These are phyloP conservation scores for Lampris megalopsis DNA, from an alignment of 2,113 vertebrate genomes.

Conservation along the genomic window DNA sequence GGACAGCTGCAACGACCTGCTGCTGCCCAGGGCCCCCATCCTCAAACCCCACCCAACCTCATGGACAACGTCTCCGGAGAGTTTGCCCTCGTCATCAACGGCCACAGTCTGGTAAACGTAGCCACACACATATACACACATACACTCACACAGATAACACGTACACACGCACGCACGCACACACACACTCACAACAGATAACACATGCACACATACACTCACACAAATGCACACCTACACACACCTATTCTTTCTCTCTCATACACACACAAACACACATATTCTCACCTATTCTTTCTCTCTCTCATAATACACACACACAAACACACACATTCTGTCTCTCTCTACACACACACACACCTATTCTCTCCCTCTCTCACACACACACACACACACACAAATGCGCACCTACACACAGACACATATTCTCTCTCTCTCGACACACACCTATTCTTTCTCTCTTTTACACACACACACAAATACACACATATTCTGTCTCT, in stretches of 20 bases:
- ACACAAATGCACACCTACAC: background rate
- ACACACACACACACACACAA: too few relatives aligned
- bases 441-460: background rate
- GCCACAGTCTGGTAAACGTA: constrained; percentile 90
- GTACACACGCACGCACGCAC: background rate
- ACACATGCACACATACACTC: background rate
- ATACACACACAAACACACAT: background rate
- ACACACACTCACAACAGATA: background rate
- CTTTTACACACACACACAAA: too few relatives aligned
- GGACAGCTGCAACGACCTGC: constrained; percentile 45
- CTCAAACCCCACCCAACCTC: constrained; percentile 78
- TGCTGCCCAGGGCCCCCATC: constrained; percentile 34
- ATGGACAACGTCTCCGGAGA: constrained; percentile 91
- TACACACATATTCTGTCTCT: too few relatives aligned
- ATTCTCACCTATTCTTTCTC: background rate
- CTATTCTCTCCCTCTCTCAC: too few relatives aligned
- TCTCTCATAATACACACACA: too few relatives aligned
- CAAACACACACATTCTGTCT: too few relatives aligned
- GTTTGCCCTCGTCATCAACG: constrained; percentile 91
- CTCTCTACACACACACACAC: too few relatives aligned
- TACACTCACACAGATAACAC: background rate
- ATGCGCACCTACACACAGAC: too few relatives aligned
- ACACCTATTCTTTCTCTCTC: background rate
- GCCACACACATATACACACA: background rate
- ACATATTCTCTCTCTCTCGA: background rate